Conservation (phyloP, 2,113 vertebrate genomes). For the Varanus komodoensis region DNA sequence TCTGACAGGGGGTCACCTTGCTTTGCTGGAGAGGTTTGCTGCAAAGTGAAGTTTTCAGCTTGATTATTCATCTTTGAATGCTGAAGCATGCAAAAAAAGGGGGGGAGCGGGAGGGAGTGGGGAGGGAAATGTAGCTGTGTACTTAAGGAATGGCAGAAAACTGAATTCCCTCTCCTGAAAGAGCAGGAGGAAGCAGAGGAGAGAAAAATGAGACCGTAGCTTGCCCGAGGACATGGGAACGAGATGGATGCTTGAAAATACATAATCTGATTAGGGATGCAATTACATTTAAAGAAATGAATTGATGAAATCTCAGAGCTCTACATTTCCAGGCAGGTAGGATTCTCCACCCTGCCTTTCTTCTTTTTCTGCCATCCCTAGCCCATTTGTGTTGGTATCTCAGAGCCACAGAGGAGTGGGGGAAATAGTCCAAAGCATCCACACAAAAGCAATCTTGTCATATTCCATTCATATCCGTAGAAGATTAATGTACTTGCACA, state of each 20-base stretch:
- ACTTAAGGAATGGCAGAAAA: slow-evolving; percentile 12
- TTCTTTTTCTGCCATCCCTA: background rate
- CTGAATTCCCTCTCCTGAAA: background rate
- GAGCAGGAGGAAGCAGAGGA: background rate
- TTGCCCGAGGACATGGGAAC: slow-evolving; percentile 20
- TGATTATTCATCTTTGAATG: slow-evolving; percentile 39
- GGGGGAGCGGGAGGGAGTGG: too few relatives aligned
- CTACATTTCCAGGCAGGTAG: background rate
- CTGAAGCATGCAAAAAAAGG: slow-evolving; percentile 20
- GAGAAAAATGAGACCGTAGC: background rate
- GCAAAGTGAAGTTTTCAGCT: slow-evolving; percentile 36
- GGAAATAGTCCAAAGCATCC: fast-evolving
- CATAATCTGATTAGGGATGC: slow-evolving; percentile 22
- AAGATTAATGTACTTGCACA: slow-evolving; percentile 30
- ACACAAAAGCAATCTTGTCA: slow-evolving; percentile 26
- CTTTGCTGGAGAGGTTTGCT: slow-evolving; percentile 21
- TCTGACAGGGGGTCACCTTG: slow-evolving; percentile 12
- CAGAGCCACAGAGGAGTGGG: background rate
- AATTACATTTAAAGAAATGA: slow-evolving; percentile 1
- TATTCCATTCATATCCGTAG: slow-evolving; percentile 41
- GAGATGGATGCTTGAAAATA: background rate
- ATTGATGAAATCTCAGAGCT: background rate
- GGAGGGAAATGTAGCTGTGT: background rate
- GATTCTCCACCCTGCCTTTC: background rate
- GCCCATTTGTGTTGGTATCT: background rate